Evolutionary conservation across 2,113 vertebrate genomes (phyloP).

Genomic region (Gila orcuttii): DNA sequence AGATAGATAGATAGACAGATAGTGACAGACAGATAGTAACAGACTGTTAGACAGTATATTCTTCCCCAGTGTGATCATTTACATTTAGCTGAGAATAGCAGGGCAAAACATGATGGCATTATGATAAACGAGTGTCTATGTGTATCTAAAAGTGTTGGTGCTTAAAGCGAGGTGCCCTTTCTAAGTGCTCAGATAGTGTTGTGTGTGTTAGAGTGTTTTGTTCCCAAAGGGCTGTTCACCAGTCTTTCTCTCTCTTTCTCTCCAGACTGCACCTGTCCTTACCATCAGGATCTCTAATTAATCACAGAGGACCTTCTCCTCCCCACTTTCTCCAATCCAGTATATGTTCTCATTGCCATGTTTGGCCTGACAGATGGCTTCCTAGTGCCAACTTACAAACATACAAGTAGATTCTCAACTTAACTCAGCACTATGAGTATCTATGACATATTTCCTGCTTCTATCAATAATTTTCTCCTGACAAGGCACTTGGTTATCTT

Average conservation of each 20-base stretch:
- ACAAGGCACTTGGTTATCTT: not conserved
- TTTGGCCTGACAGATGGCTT: slow-evolving; percentile 36
- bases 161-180: slow-evolving; percentile 24
- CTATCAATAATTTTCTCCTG: not conserved
- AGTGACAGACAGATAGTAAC: not conserved
- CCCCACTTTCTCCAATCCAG: slow-evolving; percentile 15
- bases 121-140: slow-evolving; percentile 23
- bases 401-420: slow-evolving; percentile 1
- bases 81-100: not conserved
- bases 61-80: not conserved
- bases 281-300: slow-evolving; percentile 50
- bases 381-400: not conserved
- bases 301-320: slow-evolving; percentile 41
- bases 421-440: slow-evolving; percentile 16
- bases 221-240: slow-evolving; percentile 34
- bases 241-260: slow-evolving; percentile 33
- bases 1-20: too few species aligned
- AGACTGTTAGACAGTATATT: not conserved
- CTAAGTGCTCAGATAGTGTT: slow-evolving; percentile 7
- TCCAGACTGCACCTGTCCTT: slow-evolving; percentile 50
- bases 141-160: slow-evolving; percentile 25
- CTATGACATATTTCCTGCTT: not conserved
- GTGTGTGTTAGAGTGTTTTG: slow-evolving; percentile 1
- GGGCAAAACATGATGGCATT: not conserved
- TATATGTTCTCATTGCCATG: slow-evolving; percentile 7